Base-by-base conservation (phyloP, 1,140 invertebrate genomes). In the Frieseomelitta varia region DNA sequence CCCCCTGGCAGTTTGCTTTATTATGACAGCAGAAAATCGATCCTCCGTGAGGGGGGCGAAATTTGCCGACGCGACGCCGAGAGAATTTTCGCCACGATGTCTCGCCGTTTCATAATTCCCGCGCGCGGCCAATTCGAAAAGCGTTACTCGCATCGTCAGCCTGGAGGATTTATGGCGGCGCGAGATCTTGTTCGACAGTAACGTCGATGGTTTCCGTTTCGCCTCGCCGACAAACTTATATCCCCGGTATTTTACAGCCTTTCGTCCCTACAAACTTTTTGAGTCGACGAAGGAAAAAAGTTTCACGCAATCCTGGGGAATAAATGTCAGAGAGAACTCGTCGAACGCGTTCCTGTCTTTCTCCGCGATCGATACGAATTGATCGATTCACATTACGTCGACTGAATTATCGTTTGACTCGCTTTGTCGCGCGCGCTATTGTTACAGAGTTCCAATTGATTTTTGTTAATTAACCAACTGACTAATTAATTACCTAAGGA, bases 291-390 rank as follows among this genome's bases (percentile, higher is more conserved):
- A 27, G 24, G 11, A 56, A 27, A n/a, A 30, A 74, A 74, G 65
- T 63, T 63, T 11, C 27, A 15, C 15, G 14, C 24, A 14, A 30
- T 34, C 24, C 27, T 53, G 30, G 55, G 39, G 58, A 71, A 81
- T 47, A 74, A 81, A n/a, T 53, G 61, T 47, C 47, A n/a, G 11
- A 79, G 11, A 79, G 71, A 15, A 61, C n/a, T 53, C 53, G 58
- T 63, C 56, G 69, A 17, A 11, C 15, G 65, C 1, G 11, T 24
- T 21, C 39, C 58, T 47, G 34, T n/a, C 10, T 68, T n/a, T 12
- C 24, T 61, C 12, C 24, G 24, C 12, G 24, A 47, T 14, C 58
- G 17, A 51, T 24, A 61, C 79, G n/a, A 61, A 34, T 27, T 6
- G 14, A 47, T 55, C n/a, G 4, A 4, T 34, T 39, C 39, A 12